Evolutionary conservation across 2,797 vertebrate genomes (phyloP), one percentile per base, ranked within the genome.

Genomic region (Pseudopleuronectes americanus): DNA sequence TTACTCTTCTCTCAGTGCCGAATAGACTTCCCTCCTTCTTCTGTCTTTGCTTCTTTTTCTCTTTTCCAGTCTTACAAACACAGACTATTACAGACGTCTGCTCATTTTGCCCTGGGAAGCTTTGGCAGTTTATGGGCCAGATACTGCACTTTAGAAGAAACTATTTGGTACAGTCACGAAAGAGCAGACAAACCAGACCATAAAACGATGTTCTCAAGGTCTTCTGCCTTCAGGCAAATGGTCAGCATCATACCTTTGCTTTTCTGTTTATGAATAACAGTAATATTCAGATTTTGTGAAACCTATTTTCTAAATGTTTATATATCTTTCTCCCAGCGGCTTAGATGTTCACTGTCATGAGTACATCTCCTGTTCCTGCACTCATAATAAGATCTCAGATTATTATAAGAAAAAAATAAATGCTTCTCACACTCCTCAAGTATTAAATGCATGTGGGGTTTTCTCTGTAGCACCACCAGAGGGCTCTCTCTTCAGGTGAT

Each of bases 111-210:
- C 74, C 53, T 70, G 69, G 76, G 76, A 85, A 79, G 64, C 53
- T 74, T 78, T 75, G 31, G 68, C 67, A 75, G 76, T 90, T 91
- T 90, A 89, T 79, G 76, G 67, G 76, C 74, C 69, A 84, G 74
- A 81, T 83, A 80, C 73, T 53, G 43, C 69, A 78, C 67, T 82
- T 88, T 43, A 80, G 79, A 87, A 87, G 65, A 83, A 85, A 83
- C 69, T 52, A 71, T 83, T 74, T 86, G 60, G 36, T 85, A 41
- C 56, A 66, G 71, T 71, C 31, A 59, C 78, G 75, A 87, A 77
- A 84, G 53, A 76, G 57, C 56, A 74, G 45, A 87, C 67, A 71
- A 62, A 51, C 55, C 71, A 60, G 48, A 74, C 59, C 48, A 79
- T 83, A 87, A 92, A 90, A 80, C 1, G 1, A 28, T 67, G 36